Evolutionary conservation across 2,888 invertebrate species (phyloP), one percentile per base, ranked within the genome.

Genomic region (Crioceris asparagi): DNA sequence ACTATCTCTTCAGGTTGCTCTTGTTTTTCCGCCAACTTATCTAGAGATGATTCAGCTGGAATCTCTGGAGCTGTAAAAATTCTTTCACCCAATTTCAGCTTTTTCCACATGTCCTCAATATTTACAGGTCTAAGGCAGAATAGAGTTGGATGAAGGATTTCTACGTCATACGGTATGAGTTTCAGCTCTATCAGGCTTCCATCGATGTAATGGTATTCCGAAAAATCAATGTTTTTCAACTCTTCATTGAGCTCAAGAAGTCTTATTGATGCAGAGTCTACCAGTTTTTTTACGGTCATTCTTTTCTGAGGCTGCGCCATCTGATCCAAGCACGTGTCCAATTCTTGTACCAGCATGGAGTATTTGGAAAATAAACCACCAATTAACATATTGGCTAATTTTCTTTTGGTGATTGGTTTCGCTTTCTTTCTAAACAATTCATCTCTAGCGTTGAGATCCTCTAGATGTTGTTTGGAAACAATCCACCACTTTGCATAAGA

Each of bases 201-300:
- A 53, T 86, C 85, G 32, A 81, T 71, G 62, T 81, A 85, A 34
- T 81, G 82, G 51, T 67, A 76, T 54, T 79, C 75, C 5, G 72
- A 71, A 4, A 66, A 62, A 55, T 76, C 72, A 7, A 75, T 62
- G 42, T 71, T 66, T 49, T 72, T 69, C 12, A 79, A 54, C 29
- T 70, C 68, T 19, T 60, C 54, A 53, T 75, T 76, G 15, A 77
- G 56, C 53, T 79, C 78, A 2, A 74, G 60, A 48, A 79, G 62
- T 15, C 79, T 52, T 5, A 53, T 51, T 2, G 74, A 69, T 1
- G 75, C 58, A 1, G 72, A 68, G 41, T 78, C 76, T 31, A 79
- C 68, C 14, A 79, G 55, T 47, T 67, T 65, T 48, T 69, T 70
- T 1, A 78, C 69, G 17, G 68, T 64, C 0, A 68, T 60, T 31